These are phyloP conservation scores for Heliconius nattereri DNA, from an alignment of 1,140 invertebrate species.

Conservation along the genomic window DNA sequence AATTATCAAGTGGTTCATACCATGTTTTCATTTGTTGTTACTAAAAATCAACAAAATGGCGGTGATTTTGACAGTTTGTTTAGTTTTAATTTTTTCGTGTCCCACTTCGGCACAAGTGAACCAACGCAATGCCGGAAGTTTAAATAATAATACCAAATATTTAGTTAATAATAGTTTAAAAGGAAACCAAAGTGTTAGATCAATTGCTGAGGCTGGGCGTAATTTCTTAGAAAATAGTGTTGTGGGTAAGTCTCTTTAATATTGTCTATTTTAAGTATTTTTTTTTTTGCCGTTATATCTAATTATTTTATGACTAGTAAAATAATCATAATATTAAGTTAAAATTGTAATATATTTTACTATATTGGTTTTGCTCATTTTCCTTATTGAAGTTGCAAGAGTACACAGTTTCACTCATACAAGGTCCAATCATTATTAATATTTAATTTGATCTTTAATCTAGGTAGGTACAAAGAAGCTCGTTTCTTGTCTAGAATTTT, in stretches of 20 bases:
- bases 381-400: not conserved
- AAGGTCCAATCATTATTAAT: not conserved
- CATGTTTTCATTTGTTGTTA: slow-evolving; percentile 69
- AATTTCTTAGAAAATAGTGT: slow-evolving; percentile 21
- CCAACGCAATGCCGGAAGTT: slow-evolving; percentile 24
- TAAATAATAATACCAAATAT: slow-evolving; percentile 41
- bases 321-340: not conserved
- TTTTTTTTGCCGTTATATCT: too few relatives aligned
- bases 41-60: slow-evolving; percentile 50
- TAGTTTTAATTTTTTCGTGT: slow-evolving; percentile 68
- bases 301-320: too few relatives aligned
- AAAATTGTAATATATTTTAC: not conserved
- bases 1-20: slow-evolving; percentile 77
- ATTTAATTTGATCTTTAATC: not conserved
- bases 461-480: not conserved
- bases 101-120: slow-evolving; percentile 53
- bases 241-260: slow-evolving; percentile 34
- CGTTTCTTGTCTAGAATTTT: not conserved
- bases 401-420: not conserved
- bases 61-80: slow-evolving; percentile 54
- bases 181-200: slow-evolving; percentile 37
- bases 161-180: slow-evolving; percentile 36
- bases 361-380: not conserved
- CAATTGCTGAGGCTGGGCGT: slow-evolving; percentile 14
- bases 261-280: too few relatives aligned